These are phyloP conservation scores for Sinocyclocheilus anshuiensis DNA, from an alignment of 2,113 vertebrate species.

Conservation along the genomic window DNA sequence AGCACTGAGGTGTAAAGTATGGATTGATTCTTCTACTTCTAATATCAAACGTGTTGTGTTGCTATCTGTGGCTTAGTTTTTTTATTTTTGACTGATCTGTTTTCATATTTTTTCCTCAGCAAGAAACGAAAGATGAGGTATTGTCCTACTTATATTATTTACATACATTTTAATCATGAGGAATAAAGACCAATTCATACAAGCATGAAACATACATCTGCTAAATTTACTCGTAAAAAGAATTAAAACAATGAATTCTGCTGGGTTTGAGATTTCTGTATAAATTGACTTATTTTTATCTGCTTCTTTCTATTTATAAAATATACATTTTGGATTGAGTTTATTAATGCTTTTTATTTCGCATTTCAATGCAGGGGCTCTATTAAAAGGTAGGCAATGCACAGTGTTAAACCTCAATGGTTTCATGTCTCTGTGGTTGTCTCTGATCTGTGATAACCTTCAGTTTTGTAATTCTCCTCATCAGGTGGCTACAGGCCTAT, in stretches of 20 bases:
- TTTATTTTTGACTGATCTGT: conserved; percentile 46
- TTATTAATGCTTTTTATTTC: conserved; percentile 39
- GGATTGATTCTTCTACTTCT: background rate
- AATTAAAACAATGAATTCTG: background rate
- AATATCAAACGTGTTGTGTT: background rate
- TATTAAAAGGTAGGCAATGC: conserved; percentile 69
- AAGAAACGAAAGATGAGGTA: conserved; percentile 79
- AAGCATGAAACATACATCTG: background rate
- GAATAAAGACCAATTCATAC: background rate
- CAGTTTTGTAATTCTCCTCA: conserved; percentile 26
- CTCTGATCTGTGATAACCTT: background rate
- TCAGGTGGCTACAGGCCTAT: conserved; percentile 86
- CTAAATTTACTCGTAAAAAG: background rate
- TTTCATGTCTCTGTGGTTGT: background rate
- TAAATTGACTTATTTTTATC: background rate
- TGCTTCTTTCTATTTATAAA: background rate
- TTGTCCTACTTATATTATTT: conserved; percentile 16
- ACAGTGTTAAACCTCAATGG: background rate
- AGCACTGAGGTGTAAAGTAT: background rate
- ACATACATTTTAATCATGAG: background rate
- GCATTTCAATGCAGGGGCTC: conserved; percentile 63
- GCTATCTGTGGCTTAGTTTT: conserved; percentile 18
- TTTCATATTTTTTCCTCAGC: conserved; percentile 60
- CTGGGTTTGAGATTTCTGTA: background rate
- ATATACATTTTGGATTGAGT: background rate